Percentiles rank a stretch among this genome's conserved stretches.
phyloP scores from a whole-genome alignment of 2,797 vertebrate genomes.

The Paedocypris micromegethes region DNA sequence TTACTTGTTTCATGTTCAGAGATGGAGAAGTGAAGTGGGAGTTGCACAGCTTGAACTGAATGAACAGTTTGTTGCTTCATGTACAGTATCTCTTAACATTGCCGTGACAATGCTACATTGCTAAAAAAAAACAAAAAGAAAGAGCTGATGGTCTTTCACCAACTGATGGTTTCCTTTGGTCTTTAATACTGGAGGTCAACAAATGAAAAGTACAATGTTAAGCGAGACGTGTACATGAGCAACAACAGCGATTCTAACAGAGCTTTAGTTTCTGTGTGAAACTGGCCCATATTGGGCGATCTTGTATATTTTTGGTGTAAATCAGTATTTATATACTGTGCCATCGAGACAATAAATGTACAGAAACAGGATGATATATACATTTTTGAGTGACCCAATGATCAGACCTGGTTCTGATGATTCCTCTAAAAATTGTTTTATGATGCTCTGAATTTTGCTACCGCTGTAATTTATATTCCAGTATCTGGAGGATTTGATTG shows the following conservation, averaged over 20 bases:
- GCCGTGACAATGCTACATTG: constrained; percentile 3
- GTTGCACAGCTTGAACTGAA: constrained; percentile 73
- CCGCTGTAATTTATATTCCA: constrained; percentile 80
- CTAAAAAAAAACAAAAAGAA: not conserved
- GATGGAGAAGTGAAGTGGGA: constrained; percentile 43
- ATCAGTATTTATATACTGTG: constrained; percentile 91
- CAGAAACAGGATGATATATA: constrained; percentile 62
- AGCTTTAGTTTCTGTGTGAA: constrained; percentile 59
- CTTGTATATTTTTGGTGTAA: constrained; percentile 74
- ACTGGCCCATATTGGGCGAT: constrained; percentile 89
- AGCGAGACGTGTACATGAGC: constrained; percentile 52
- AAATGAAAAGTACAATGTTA: not conserved
- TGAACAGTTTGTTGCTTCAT: constrained; percentile 58
- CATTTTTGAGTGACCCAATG: constrained; percentile 70
- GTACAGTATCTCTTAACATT: constrained; percentile 46
- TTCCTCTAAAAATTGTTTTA: constrained; percentile 48
- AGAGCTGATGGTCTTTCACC: too few species aligned
- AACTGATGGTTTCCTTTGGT: too few species aligned
- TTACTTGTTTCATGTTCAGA: constrained; percentile 56
- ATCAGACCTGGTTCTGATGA: constrained; percentile 72
- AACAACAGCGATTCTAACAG: constrained; percentile 54
- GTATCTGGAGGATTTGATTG: constrained; percentile 79
- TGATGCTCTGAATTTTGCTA: constrained; percentile 65
- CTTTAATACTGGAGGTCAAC: not conserved
- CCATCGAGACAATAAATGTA: constrained; percentile 58